Conservation (phyloP, 2,888 invertebrate genomes). For the Ophraella communa region DNA sequence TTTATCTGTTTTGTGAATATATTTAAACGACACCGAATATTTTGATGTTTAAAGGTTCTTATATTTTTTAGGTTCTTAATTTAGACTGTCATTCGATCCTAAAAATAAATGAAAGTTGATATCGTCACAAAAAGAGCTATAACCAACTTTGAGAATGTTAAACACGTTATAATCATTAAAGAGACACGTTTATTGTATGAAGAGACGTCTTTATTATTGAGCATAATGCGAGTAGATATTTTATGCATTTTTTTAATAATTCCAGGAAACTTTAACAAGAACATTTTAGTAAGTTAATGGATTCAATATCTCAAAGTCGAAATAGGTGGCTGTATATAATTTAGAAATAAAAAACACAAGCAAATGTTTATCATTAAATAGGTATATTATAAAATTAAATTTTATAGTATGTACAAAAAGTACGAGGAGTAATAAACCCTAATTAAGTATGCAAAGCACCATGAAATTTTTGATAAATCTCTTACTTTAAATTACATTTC, state of each 20-base stretch:
- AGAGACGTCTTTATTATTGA: background rate
- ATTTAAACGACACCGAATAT: background rate
- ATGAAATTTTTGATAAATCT: too few species aligned
- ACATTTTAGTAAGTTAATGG: background rate
- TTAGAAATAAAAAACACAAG: too few species aligned
- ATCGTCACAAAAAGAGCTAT: constrained; percentile 9
- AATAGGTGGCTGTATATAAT: too few species aligned
- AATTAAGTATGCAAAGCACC: too few species aligned
- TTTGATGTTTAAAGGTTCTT: constrained; percentile 3
- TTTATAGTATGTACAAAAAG: too few species aligned
- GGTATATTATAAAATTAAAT: too few species aligned
- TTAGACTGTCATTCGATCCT: constrained; percentile 14
- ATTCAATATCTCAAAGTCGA: too few species aligned
- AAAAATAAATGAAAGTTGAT: constrained; percentile 22
- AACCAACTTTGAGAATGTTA: constrained; percentile 14
- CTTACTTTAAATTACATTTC: too few species aligned
- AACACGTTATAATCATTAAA: constrained; percentile 18
- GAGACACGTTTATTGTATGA: constrained; percentile 5
- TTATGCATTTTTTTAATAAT: background rate
- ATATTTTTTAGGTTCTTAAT: constrained; percentile 8
- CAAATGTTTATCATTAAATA: too few species aligned
- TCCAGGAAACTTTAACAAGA: background rate
- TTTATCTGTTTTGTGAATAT: background rate
- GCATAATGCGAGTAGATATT: background rate
- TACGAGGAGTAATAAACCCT: too few species aligned